Conservation (phyloP, 2,113 vertebrate species). For the Semicossyphus pulcher region DNA sequence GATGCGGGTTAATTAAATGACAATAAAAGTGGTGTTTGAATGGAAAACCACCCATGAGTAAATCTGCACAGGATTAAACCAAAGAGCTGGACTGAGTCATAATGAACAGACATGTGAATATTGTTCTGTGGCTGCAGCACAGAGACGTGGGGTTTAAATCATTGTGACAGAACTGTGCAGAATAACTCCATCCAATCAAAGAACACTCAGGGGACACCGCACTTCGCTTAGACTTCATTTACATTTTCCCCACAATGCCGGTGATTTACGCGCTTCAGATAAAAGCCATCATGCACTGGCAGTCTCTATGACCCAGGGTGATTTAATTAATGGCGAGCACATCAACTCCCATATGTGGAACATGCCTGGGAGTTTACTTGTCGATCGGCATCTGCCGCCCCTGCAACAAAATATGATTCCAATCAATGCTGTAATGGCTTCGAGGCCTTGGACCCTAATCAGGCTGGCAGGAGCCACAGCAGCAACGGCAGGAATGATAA, state of each 20-base stretch:
- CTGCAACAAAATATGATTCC: slow-evolving; percentile 75
- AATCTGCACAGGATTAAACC: background rate
- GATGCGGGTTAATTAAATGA: background rate
- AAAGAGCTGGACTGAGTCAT: slow-evolving; percentile 4
- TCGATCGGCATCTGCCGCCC: slow-evolving; percentile 71
- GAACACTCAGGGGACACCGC: slow-evolving; percentile 33
- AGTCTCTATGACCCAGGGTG: slow-evolving; percentile 37
- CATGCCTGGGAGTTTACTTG: slow-evolving; percentile 67
- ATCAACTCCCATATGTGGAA: slow-evolving; percentile 66
- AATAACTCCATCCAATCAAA: slow-evolving; percentile 46
- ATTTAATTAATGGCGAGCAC: slow-evolving; percentile 58
- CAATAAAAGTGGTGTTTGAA: background rate
- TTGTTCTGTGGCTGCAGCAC: slow-evolving; percentile 2
- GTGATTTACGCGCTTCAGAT: slow-evolving; percentile 61
- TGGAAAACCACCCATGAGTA: slow-evolving; percentile 1
- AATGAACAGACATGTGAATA: slow-evolving; percentile 15
- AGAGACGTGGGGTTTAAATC: slow-evolving; percentile 27
- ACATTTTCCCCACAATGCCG: slow-evolving; percentile 47
- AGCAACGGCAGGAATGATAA: slow-evolving; percentile 45
- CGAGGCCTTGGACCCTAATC: slow-evolving; percentile 54
- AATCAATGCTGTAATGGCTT: slow-evolving; percentile 71
- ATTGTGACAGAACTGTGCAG: slow-evolving; percentile 1
- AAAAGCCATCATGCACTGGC: slow-evolving; percentile 63
- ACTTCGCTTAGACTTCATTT: slow-evolving; percentile 32
- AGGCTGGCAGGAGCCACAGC: slow-evolving; percentile 47